A percentile compares a stretch with the other conserved stretches of the same genome.
phyloP scores from a whole-genome alignment of 2,113 vertebrate species.

The Myodes glareolus region DNA sequence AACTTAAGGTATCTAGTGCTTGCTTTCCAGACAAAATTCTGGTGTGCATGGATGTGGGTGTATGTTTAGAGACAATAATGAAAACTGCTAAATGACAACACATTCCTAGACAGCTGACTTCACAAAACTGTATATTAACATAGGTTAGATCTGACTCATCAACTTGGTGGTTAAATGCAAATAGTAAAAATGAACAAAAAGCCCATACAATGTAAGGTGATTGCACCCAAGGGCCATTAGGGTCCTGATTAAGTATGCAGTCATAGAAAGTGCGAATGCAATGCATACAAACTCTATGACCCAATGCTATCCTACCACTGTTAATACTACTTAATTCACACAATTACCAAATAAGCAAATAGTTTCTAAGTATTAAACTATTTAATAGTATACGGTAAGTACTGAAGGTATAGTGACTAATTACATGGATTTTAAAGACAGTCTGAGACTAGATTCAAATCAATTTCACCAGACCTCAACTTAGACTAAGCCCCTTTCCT shows the following conservation, averaged over 20 bases:
- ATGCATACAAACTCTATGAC: neutral
- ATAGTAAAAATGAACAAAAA: conserved; percentile 30
- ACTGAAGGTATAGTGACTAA: neutral
- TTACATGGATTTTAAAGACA: neutral
- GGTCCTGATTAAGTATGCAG: neutral
- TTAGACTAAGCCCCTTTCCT: neutral
- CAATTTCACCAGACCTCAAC: neutral
- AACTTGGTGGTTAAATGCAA: conserved; percentile 31
- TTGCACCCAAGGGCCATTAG: neutral
- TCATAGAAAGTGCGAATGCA: neutral
- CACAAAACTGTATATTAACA: neutral
- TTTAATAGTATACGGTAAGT: neutral
- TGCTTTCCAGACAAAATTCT: conserved; percentile 37
- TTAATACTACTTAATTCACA: conserved; percentile 21
- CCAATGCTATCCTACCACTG: neutral
- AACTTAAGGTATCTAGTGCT: neutral
- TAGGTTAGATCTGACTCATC: conserved; percentile 38
- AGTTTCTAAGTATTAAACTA: neutral
- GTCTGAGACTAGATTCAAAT: neutral
- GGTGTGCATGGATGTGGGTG: neutral
- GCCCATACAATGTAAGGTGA: neutral
- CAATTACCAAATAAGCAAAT: conserved; percentile 6
- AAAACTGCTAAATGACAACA: conserved; percentile 59
- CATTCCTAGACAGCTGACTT: conserved; percentile 64
- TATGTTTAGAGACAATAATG: neutral